Conservation (phyloP, 2,888 invertebrate genomes). For the Fragum whitleyi region DNA sequence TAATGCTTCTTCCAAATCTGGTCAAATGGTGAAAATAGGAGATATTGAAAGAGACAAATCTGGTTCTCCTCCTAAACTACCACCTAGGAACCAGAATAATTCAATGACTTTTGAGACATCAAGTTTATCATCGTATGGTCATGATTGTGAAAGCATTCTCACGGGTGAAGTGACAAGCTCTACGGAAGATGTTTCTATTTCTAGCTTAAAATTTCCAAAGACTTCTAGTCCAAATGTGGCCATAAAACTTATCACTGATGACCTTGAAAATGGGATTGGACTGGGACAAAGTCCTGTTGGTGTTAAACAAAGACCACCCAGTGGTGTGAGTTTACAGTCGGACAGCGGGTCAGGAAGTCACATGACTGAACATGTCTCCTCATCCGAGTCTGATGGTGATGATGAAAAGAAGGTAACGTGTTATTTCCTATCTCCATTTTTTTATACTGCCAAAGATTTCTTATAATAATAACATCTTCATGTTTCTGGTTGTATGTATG, state of each 20-base stretch:
- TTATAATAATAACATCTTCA: no score
- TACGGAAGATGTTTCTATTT: constrained; percentile 54
- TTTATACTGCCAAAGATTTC: neutral
- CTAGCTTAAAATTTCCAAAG: constrained; percentile 49
- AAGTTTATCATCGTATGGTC: constrained; percentile 56
- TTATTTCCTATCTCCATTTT: neutral
- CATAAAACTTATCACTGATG: constrained; percentile 19
- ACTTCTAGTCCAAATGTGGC: constrained; percentile 60
- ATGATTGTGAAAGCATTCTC: constrained; percentile 54
- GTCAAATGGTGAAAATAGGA: constrained; percentile 17
- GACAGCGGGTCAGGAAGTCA: constrained; percentile 62
- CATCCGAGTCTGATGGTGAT: constrained; percentile 71
- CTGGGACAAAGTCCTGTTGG: constrained; percentile 29
- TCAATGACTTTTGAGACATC: constrained; percentile 61
- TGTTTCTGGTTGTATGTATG: no score
- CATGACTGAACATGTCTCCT: constrained; percentile 62
- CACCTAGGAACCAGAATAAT: constrained; percentile 65
- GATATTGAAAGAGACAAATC: constrained; percentile 31
- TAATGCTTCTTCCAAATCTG: neutral
- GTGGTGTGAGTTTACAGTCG: constrained; percentile 69
- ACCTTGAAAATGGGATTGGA: constrained; percentile 45
- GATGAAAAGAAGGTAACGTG: constrained; percentile 50
- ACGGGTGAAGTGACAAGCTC: constrained; percentile 59
- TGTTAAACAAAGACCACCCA: constrained; percentile 58
- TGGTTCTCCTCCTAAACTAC: constrained; percentile 72